Percentiles rank a stretch among this genome's conserved stretches.
phyloP scores from a whole-genome alignment of 2,888 invertebrate species.

The Uropetala carovei region DNA sequence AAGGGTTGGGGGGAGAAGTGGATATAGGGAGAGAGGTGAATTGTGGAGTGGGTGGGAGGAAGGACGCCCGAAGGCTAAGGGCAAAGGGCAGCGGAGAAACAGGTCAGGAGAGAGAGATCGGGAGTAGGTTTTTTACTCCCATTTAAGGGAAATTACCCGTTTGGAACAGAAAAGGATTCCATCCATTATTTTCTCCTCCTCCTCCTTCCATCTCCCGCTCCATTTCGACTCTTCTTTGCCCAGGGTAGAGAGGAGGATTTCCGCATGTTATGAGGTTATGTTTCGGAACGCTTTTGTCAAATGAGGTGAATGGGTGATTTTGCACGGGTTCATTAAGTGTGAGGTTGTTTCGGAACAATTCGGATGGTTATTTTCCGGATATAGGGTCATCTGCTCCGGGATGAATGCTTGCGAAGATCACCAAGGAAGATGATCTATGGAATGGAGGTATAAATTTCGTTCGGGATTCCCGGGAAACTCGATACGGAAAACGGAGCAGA shows the following conservation, averaged over 20 bases:
- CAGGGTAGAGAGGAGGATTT: neutral
- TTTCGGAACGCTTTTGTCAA: constrained; percentile 25
- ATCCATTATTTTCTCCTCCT: constrained; percentile 26
- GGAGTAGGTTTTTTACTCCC: constrained; percentile 57
- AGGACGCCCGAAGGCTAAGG: neutral
- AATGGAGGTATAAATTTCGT: constrained; percentile 9
- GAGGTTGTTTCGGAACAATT: neutral
- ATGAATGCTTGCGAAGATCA: constrained; percentile 20
- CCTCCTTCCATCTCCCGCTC: neutral
- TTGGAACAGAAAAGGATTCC: constrained; percentile 43
- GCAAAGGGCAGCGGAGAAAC: constrained; percentile 20
- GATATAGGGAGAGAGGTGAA: neutral
- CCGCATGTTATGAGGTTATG: neutral
- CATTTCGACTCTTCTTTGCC: neutral
- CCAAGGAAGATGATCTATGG: neutral
- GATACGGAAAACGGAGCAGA: constrained; percentile 3
- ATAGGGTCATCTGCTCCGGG: neutral
- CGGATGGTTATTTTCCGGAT: neutral
- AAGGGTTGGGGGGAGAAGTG: neutral
- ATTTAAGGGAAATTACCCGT: constrained; percentile 58
- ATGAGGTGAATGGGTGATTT: constrained; percentile 14
- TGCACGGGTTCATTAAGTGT: neutral
- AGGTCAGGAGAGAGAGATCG: constrained; percentile 11
- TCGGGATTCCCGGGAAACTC: neutral
- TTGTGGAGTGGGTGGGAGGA: neutral